Base-by-base conservation (phyloP, 1,140 invertebrate species). In the Tetragnatha versicolor region DNA sequence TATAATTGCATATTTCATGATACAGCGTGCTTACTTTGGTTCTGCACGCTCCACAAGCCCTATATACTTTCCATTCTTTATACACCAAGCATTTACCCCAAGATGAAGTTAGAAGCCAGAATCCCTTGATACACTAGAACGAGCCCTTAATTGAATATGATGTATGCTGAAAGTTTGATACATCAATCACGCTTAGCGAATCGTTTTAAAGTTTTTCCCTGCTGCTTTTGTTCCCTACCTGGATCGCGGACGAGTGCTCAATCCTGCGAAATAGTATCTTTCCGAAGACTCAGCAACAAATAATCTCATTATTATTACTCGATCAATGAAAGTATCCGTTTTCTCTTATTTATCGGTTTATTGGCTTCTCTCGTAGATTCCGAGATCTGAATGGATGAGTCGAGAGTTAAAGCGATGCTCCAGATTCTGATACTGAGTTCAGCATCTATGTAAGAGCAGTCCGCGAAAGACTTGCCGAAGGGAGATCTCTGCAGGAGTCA, bases 301-400 rank as follows among this genome's bases (percentile, higher is more conserved):
- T 63, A 75, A 75, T 75, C 72, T 61, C 58, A 75, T 75, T 63
- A 63, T 75, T 75, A 75, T 75, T 63, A 75, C 29, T 20, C 72
- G 72, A 75, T 75, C 72, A 75, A 75, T 63, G 42, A 25, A 33
- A 63, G 72, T 37, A 75, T 75, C 58, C 72, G 72, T 75, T 63
- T 75, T 75, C 72, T 75, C 72, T 58, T 60, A 55, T 61, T 75
- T 75, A 75, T 75, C 72, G 72, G 72, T 75, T 75, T 75, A 75
- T 75, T 75, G 72, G 72, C 58, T 70, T 58, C 53, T 75, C 42
- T 6, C 12, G 10, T 63, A 14, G n/a, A 63, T 49, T 47, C 72
- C 49, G 14, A 39, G 25, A 75, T 29, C 42, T 63, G 72, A 75
- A 63, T 75, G 45, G 72, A 75, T 75, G 58, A 39, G 35, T 45